Evolutionary conservation across 2,797 vertebrate genomes (phyloP).

Genomic region (Cyprinodon diabolis): DNA sequence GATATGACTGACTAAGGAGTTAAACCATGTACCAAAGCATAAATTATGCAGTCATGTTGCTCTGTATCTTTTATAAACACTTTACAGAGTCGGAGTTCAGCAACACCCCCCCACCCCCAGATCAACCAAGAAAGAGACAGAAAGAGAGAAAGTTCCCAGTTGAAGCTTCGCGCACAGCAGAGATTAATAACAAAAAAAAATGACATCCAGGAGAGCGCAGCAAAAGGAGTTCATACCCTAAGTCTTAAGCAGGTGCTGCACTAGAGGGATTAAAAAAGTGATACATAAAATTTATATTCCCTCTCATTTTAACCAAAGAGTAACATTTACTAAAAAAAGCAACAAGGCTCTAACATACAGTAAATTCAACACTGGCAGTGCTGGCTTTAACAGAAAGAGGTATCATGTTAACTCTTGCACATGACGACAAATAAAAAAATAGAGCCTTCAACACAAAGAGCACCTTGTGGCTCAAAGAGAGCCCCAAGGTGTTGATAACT

Average conservation of each 20-base stretch:
- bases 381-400: slow-evolving; percentile 35
- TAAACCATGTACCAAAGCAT: slow-evolving; percentile 62
- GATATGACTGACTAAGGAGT: slow-evolving; percentile 31
- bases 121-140: slow-evolving; percentile 3
- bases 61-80: slow-evolving; percentile 71
- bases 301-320: slow-evolving; percentile 42
- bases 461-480: slow-evolving; percentile 1
- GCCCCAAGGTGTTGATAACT: neutral
- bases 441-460: slow-evolving; percentile 19
- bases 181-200: slow-evolving; percentile 18
- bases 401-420: slow-evolving; percentile 40
- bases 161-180: slow-evolving; percentile 28
- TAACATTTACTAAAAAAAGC: slow-evolving; percentile 33
- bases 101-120: slow-evolving; percentile 30
- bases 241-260: slow-evolving; percentile 13
- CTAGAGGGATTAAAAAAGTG: slow-evolving; percentile 46
- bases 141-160: slow-evolving; percentile 6
- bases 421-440: slow-evolving; percentile 50
- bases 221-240: slow-evolving; percentile 34
- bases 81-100: slow-evolving; percentile 51
- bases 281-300: slow-evolving; percentile 25
- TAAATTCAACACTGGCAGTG: slow-evolving; percentile 48
- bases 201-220: slow-evolving; percentile 47
- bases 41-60: slow-evolving; percentile 72
- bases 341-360: neutral